Percentiles rank a stretch among this genome's conserved stretches.
phyloP scores from a whole-genome alignment of 1,140 invertebrate species.

The Samia ricini region DNA sequence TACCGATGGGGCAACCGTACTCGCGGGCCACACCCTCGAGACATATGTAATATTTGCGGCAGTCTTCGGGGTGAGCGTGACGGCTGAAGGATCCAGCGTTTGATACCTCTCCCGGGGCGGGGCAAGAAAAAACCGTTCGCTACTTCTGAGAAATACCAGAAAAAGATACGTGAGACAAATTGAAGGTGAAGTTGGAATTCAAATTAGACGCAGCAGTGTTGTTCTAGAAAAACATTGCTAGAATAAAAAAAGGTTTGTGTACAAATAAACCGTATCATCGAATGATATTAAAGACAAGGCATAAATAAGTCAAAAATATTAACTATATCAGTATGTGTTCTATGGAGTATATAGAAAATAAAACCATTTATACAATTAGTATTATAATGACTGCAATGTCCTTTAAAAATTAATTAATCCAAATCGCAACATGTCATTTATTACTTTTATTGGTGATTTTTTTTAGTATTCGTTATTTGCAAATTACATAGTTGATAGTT shows the following conservation, averaged over 20 bases:
- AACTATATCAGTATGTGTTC: too few species aligned
- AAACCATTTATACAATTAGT: too few species aligned
- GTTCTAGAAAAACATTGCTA: constrained; percentile 16
- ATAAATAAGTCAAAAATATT: not conserved
- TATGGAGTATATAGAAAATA: too few species aligned
- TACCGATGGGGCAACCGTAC: constrained; percentile 96
- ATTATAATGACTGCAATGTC: too few species aligned
- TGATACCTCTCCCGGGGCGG: constrained; percentile 87
- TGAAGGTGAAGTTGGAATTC: constrained; percentile 39
- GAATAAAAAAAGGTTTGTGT: too few species aligned
- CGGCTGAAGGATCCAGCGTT: constrained; percentile 94
- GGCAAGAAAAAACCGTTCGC: constrained; percentile 93
- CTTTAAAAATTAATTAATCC: too few species aligned
- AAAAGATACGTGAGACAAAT: constrained; percentile 40
- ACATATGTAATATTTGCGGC: constrained; percentile 97
- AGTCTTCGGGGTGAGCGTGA: constrained; percentile 96
- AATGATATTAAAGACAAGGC: not conserved
- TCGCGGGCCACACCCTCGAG: constrained; percentile 92
- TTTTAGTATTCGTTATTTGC: too few species aligned
- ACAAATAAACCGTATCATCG: too few species aligned
- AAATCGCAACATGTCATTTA: too few species aligned
- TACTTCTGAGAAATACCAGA: constrained; percentile 84
- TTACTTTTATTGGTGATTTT: too few species aligned
- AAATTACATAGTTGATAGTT: too few species aligned
- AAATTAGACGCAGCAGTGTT: constrained; percentile 21